Base-by-base conservation (phyloP, 2,113 vertebrate species). In the Chaenocephalus aceratus region DNA sequence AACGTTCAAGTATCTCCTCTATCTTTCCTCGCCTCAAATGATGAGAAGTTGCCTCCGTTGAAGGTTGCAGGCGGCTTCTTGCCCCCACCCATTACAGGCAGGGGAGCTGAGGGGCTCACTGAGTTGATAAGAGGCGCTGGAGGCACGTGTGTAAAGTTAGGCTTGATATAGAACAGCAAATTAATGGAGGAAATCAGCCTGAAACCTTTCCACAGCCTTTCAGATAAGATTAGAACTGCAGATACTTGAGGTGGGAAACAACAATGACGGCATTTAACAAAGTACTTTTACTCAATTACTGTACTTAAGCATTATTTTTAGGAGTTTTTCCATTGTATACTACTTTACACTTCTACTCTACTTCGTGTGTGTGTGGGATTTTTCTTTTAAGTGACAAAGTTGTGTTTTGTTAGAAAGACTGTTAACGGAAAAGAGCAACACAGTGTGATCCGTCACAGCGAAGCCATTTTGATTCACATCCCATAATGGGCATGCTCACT, bases 1-100 rank as follows among this genome's bases (percentile, higher is more conserved):
- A 91, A 80, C 74, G 62, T 80, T 83, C 86, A 88, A 88, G 86
- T 62, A 88, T 88, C 80, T 72, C 74, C 69, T 85, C 74, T 68
- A 63, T 84, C 80, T 82, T 89, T 48, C 51, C 16, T 79, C 45
- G 70, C 68, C 84, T 87, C 71, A 44, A 82, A 72, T 48, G 73
- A 83, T 84, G 72, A 82, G 71, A 88, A 80, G 76, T 58, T 26
- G 21, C 68, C 61, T 73, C 52, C 46, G 53, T 66, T 87, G 79
- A 85, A 80, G 79, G 82, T 77, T 83, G 73, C 48, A 26, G 68
- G 75, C 74, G 46, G 30, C 21, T 52, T 75, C 63, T 69, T 68
- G 36, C 5, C 36, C 21, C 58, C 26, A n/a, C 46, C 36, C 75
- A 65, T 80, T 63, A 13, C 12, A 12, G 65, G 21, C 46, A 62